Conservation (phyloP, 1,140 invertebrate species). For the Agrypnia vestita region DNA sequence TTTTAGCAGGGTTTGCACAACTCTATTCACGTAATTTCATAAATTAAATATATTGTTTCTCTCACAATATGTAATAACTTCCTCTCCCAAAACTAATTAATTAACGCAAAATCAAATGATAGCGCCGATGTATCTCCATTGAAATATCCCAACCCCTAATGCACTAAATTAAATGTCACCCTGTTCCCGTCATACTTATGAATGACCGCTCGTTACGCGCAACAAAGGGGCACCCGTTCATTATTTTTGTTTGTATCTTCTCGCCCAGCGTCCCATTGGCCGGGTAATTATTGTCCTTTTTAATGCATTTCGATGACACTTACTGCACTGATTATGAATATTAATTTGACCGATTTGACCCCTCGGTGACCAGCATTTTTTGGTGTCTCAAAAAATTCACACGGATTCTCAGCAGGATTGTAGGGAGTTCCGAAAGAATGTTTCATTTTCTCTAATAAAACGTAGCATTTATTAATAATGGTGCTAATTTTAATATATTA, state of each 20-base stretch:
- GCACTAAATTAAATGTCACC: conserved; percentile 36
- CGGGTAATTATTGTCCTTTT: conserved; percentile 48
- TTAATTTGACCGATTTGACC: conserved; percentile 59
- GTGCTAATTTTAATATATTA: too few relatives aligned
- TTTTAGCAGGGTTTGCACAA: too few relatives aligned
- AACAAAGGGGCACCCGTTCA: conserved; percentile 34
- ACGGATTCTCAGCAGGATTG: conserved; percentile 36
- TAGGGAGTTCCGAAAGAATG: conserved; percentile 1
- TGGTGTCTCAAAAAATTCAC: conserved; percentile 53
- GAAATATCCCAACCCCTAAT: conserved; percentile 12
- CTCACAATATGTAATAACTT: too few relatives aligned
- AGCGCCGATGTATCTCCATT: too few relatives aligned
- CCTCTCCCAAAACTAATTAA: too few relatives aligned
- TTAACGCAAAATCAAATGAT: too few relatives aligned
- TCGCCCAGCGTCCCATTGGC: neutral
- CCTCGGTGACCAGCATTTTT: conserved; percentile 52
- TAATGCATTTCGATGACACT: conserved; percentile 52
- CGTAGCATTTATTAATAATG: too few relatives aligned
- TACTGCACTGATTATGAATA: conserved; percentile 59
- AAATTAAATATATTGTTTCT: too few relatives aligned
- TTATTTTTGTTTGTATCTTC: neutral
- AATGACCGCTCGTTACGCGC: neutral
- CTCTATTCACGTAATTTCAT: too few relatives aligned
- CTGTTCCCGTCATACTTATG: neutral
- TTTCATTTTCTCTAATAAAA: too few relatives aligned